These are phyloP conservation scores for Cherax destructor DNA, from an alignment of 1,140 invertebrate species.

Conservation along the genomic window DNA sequence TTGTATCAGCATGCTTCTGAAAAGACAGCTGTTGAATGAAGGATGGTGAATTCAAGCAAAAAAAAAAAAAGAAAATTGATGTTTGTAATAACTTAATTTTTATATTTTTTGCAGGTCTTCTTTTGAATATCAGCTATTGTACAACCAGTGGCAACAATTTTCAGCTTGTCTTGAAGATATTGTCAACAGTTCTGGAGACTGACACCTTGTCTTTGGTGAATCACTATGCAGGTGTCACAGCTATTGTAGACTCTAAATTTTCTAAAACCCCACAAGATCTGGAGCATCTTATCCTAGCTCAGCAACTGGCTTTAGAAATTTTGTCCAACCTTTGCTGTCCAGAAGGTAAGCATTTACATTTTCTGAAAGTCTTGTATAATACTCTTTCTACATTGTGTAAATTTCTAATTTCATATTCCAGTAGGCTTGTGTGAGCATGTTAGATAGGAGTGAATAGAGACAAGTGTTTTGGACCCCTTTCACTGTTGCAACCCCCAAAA, in stretches of 20 bases:
- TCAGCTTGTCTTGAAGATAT: constrained; percentile 75
- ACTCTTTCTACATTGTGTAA: too few relatives aligned
- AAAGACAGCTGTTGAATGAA: too few relatives aligned
- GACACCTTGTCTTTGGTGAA: constrained; percentile 14
- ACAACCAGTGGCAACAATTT: constrained; percentile 73
- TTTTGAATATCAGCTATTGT: constrained; percentile 77
- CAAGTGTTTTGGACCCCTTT: too few relatives aligned
- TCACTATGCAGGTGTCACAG: background rate
- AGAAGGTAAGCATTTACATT: constrained; percentile 76
- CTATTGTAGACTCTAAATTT: background rate
- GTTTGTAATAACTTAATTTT: background rate
- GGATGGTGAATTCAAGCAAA: too few relatives aligned
- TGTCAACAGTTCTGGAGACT: constrained; percentile 69
- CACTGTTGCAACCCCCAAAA: too few relatives aligned
- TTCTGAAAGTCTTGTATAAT: too few relatives aligned
- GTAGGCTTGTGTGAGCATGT: too few relatives aligned
- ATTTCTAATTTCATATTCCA: too few relatives aligned
- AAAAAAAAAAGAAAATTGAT: background rate
- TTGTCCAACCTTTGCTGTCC: constrained; percentile 83
- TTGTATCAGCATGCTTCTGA: too few relatives aligned
- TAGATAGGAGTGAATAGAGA: too few relatives aligned
- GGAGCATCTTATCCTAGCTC: constrained; percentile 78
- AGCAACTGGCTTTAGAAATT: constrained; percentile 82
- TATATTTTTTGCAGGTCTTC: constrained; percentile 72
- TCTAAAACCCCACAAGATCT: constrained; percentile 64